Evolutionary conservation across 2,113 vertebrate genomes (phyloP).

Genomic region (Lampris incognitus): DNA sequence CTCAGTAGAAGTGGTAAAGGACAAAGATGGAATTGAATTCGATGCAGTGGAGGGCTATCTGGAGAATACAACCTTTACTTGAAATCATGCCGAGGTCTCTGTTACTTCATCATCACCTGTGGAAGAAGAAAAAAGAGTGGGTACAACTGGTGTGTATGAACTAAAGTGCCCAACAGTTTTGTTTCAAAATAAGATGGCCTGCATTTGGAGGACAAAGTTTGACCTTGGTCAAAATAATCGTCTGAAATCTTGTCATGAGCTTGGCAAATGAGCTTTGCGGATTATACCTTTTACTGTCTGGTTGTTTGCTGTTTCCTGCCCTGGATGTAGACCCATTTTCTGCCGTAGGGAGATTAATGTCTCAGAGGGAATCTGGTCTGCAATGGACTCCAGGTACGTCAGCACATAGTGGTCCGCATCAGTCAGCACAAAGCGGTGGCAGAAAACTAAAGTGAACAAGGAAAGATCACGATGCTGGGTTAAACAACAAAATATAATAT

Average conservation of each 20-base stretch:
- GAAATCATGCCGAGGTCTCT: constrained; percentile 33
- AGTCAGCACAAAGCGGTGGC: constrained; percentile 88
- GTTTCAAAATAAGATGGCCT: neutral
- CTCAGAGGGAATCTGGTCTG: constrained; percentile 80
- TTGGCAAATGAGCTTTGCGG: neutral
- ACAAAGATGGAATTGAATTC: neutral
- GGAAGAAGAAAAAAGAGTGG: neutral
- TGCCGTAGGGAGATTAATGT: constrained; percentile 83
- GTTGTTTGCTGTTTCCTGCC: neutral
- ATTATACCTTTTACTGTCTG: constrained; percentile 27
- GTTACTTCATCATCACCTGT: constrained; percentile 30
- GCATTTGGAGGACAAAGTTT: neutral
- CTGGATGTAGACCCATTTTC: constrained; percentile 37
- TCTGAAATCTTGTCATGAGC: too few species aligned
- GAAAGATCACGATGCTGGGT: neutral
- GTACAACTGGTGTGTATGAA: neutral
- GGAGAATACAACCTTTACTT: neutral
- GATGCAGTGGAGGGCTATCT: neutral
- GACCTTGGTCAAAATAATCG: too few species aligned
- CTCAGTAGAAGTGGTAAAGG: neutral
- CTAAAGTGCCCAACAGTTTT: neutral
- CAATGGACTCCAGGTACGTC: constrained; percentile 86
- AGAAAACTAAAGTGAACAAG: constrained; percentile 84
- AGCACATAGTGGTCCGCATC: constrained; percentile 87
- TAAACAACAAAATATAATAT: neutral